Evolutionary conservation across 2,113 vertebrate genomes (phyloP).

Genomic region (Anhinga anhinga): DNA sequence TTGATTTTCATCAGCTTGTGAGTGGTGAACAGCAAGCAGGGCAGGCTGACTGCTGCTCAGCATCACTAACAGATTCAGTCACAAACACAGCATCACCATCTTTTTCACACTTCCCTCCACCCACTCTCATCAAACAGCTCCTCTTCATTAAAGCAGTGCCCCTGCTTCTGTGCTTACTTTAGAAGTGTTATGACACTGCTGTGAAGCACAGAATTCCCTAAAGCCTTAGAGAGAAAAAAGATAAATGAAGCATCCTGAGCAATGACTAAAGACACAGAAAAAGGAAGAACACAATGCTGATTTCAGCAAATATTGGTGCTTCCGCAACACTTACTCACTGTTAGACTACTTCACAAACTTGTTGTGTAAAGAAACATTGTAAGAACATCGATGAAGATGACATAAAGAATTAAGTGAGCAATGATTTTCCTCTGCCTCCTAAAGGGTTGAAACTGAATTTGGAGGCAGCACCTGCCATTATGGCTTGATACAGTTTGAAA

Average conservation of each 20-base stretch:
- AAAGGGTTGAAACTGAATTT: neutral
- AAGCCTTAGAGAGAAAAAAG: constrained; percentile 16
- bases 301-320: constrained; percentile 27
- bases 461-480: neutral
- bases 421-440: neutral
- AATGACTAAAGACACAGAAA: constrained; percentile 23
- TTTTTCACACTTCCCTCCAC: constrained; percentile 19
- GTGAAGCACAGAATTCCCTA: constrained; percentile 45
- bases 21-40: constrained; percentile 7
- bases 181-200: constrained; percentile 51
- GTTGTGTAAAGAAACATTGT: neutral
- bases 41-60: neutral
- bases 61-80: neutral
- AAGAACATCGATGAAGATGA: neutral
- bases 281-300: constrained; percentile 34
- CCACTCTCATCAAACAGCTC: constrained; percentile 28
- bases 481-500: neutral
- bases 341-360: neutral
- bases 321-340: constrained; percentile 10
- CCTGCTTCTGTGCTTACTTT: constrained; percentile 30
- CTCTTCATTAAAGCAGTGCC: constrained; percentile 43
- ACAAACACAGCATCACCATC: constrained; percentile 10
- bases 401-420: neutral
- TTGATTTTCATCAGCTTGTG: constrained; percentile 43
- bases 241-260: constrained; percentile 27